Percentiles rank a stretch among this genome's conserved stretches.
Evolutionary conservation across 1,140 invertebrate species (phyloP).

Genomic region (Drosophila eugracilis): DNA sequence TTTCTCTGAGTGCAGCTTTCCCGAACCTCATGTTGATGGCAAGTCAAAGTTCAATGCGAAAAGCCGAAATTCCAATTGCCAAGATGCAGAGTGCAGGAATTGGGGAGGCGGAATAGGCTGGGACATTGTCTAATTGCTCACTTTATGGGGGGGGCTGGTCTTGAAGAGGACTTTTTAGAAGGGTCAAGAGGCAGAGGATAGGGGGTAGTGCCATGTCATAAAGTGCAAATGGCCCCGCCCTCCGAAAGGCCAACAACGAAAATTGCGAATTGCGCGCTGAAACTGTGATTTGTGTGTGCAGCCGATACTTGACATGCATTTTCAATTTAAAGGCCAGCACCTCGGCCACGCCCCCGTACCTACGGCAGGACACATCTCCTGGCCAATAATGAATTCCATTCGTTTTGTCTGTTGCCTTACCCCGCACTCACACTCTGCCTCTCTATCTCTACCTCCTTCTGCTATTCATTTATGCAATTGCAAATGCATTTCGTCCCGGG

Average conservation of each 20-base stretch:
- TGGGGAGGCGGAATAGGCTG: slow-evolving; percentile 16
- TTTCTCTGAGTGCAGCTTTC: slow-evolving; percentile 10
- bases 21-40: slow-evolving; percentile 40
- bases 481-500: slow-evolving; percentile 59
- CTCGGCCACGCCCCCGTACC: slow-evolving; percentile 36
- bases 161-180: neutral
- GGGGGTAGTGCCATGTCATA: slow-evolving; percentile 60
- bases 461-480: slow-evolving; percentile 69
- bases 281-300: slow-evolving; percentile 70
- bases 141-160: slow-evolving; percentile 47
- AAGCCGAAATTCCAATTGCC: slow-evolving; percentile 73
- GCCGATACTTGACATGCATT: slow-evolving; percentile 76
- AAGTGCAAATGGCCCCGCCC: slow-evolving; percentile 60
- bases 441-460: neutral
- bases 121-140: slow-evolving; percentile 78
- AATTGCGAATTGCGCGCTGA: slow-evolving; percentile 49
- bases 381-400: slow-evolving; percentile 83
- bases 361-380: slow-evolving; percentile 29
- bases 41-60: slow-evolving; percentile 78
- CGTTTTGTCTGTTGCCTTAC: slow-evolving; percentile 66
- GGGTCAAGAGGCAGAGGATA: neutral
- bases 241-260: slow-evolving; percentile 47
- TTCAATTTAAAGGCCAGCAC: slow-evolving; percentile 71
- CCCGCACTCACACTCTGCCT: no score
- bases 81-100: slow-evolving; percentile 46